phyloP scores from a whole-genome alignment of 1,140 invertebrate species.

The Calephelis virginiensis region DNA sequence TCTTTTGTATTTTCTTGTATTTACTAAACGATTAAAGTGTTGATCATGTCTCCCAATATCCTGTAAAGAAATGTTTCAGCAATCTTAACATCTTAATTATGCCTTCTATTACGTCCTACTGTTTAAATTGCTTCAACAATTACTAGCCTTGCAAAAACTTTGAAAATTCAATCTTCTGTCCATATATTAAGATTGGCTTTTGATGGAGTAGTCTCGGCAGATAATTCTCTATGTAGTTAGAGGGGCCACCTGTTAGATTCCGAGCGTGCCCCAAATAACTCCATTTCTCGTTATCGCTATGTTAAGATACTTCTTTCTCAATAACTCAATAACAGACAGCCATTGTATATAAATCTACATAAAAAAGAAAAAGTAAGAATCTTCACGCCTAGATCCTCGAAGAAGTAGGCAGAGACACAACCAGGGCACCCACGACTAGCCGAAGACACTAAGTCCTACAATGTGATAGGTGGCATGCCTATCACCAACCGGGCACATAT shows the following conservation, averaged over 20 bases:
- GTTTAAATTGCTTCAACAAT: background rate
- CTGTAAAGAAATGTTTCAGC: too few species aligned
- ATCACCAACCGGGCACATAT: too few species aligned
- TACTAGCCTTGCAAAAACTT: background rate
- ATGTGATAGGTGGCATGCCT: too few species aligned
- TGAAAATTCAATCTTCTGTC: background rate
- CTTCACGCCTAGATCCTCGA: too few species aligned
- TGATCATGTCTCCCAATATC: too few species aligned
- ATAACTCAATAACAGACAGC: background rate
- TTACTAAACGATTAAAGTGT: too few species aligned
- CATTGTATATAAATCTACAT: background rate
- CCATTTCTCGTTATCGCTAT: background rate
- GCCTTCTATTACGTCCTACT: background rate
- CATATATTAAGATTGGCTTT: background rate
- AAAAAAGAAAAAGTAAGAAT: too few species aligned
- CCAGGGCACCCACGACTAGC: too few species aligned
- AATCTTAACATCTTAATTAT: background rate
- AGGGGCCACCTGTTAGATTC: slow-evolving; percentile 8
- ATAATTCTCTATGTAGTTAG: background rate
- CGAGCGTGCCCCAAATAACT: slow-evolving; percentile 3
- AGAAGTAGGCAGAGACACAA: too few species aligned
- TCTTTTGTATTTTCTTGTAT: too few species aligned
- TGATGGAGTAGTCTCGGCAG: background rate
- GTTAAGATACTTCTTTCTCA: background rate
- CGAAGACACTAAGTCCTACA: too few species aligned